These are phyloP conservation scores for Cotesia chilonis DNA, from an alignment of 1,140 invertebrate species.

Conservation along the genomic window DNA sequence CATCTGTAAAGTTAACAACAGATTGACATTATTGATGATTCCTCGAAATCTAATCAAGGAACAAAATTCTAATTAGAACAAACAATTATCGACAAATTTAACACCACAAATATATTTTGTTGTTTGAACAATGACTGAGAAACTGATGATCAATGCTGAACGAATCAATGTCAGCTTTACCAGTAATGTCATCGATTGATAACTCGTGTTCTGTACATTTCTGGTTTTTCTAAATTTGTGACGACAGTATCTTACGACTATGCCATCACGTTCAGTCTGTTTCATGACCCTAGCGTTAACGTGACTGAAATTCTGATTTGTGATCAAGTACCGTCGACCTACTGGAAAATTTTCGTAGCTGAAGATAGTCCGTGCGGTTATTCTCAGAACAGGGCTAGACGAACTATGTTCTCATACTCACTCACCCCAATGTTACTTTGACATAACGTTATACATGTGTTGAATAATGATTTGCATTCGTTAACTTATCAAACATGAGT, in stretches of 20 bases:
- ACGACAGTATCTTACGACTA: constrained; percentile 23
- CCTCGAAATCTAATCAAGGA: too few species aligned
- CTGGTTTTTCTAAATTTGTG: too few species aligned
- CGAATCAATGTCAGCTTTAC: too few species aligned
- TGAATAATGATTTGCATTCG: constrained; percentile 22
- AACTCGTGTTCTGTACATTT: too few species aligned
- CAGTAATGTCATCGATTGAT: too few species aligned
- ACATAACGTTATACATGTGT: constrained; percentile 32
- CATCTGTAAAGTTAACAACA: too few species aligned
- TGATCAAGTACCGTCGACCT: constrained; percentile 10
- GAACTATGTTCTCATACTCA: constrained; percentile 42
- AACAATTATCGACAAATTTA: too few species aligned
- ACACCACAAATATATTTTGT: too few species aligned
- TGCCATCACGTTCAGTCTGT: constrained; percentile 46
- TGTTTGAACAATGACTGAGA: too few species aligned
- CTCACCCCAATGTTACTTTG: constrained; percentile 19
- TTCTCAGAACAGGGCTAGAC: constrained; percentile 42
- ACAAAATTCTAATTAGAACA: too few species aligned
- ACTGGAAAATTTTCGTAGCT: constrained; percentile 5
- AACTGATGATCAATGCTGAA: too few species aligned
- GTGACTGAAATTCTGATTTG: constrained; percentile 50
- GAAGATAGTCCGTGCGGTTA: constrained; percentile 31
- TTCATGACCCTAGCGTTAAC: constrained; percentile 32
- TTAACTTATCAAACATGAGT: neutral
- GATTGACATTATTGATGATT: too few species aligned